Conservation (phyloP, 53 echinoderm and acorn worm species). For the Echinarachnius parma region DNA sequence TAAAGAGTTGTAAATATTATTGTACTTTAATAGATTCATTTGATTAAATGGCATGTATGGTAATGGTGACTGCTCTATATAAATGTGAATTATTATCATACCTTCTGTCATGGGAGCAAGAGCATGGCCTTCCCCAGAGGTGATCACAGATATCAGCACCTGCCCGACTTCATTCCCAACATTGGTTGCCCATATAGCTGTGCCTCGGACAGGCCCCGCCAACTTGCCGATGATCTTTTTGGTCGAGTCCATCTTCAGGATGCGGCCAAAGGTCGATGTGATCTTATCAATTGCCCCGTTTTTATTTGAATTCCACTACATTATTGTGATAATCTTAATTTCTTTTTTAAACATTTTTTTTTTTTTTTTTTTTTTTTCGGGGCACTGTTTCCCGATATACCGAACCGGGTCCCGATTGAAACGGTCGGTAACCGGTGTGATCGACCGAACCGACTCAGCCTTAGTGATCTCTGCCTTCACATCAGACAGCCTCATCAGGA, state of each 20-base stretch:
- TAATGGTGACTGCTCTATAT: conserved; percentile 5
- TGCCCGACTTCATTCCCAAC: conserved; percentile 71
- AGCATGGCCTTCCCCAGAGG: conserved; percentile 62
- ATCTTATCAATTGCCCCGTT: too few species aligned
- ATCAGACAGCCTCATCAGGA: conserved; percentile 45
- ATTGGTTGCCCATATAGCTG: conserved; percentile 59
- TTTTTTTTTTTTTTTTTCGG: too few species aligned
- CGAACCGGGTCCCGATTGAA: too few species aligned
- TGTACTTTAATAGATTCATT: background rate
- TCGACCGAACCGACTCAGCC: too few species aligned
- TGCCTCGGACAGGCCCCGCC: conserved; percentile 17
- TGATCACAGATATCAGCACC: conserved; percentile 59
- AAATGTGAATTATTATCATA: conserved; percentile 44
- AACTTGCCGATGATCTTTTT: conserved; percentile 61
- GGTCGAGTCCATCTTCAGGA: conserved; percentile 69
- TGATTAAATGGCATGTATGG: conserved; percentile 1
- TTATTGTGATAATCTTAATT: too few species aligned
- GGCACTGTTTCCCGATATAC: too few species aligned
- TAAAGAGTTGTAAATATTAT: conserved; percentile 1
- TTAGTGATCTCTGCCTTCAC: conserved; percentile 56
- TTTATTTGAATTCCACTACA: too few species aligned
- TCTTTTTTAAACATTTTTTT: too few species aligned
- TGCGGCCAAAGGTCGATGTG: conserved; percentile 59
- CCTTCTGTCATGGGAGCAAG: conserved; percentile 44
- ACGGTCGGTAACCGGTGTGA: too few species aligned